Conservation (phyloP, 2,888 invertebrate species). For the Zeuzera pyrina region DNA sequence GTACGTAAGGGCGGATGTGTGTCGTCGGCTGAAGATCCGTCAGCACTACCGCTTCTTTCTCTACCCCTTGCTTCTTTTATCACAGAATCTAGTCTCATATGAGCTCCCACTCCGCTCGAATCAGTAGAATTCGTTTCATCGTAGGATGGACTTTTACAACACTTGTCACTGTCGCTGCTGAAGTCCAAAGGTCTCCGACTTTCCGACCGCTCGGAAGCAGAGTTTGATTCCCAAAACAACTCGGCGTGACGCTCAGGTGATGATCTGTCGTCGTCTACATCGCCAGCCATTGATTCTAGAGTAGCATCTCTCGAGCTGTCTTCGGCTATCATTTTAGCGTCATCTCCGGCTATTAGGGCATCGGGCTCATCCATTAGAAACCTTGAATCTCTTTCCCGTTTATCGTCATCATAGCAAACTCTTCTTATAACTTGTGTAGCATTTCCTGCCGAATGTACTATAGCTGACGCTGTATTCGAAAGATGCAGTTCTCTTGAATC, state of each 20-base stretch:
- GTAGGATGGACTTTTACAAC: conserved; percentile 57
- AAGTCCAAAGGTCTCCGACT: conserved; percentile 45
- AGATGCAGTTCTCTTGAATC: conserved; percentile 48
- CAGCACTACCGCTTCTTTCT: conserved; percentile 38
- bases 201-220: conserved; percentile 49
- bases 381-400: conserved; percentile 29
- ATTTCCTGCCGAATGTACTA: conserved; percentile 49
- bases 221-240: conserved; percentile 61
- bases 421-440: conserved; percentile 61
- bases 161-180: conserved; percentile 64
- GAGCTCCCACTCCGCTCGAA: conserved; percentile 48
- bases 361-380: conserved; percentile 45
- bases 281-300: conserved; percentile 36
- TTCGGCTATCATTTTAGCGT: conserved; percentile 46
- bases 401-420: conserved; percentile 46
- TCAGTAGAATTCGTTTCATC: conserved; percentile 61
- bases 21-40: conserved; percentile 45
- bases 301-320: conserved; percentile 43
- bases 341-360: conserved; percentile 38
- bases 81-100: conserved; percentile 58
- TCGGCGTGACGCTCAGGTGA: conserved; percentile 55
- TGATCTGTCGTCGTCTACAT: conserved; percentile 43
- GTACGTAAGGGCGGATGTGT: conserved; percentile 49
- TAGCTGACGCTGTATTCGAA: conserved; percentile 47
- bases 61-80: conserved; percentile 54